phyloP scores from a whole-genome alignment of 2,113 vertebrate species.

The Gila orcuttii region DNA sequence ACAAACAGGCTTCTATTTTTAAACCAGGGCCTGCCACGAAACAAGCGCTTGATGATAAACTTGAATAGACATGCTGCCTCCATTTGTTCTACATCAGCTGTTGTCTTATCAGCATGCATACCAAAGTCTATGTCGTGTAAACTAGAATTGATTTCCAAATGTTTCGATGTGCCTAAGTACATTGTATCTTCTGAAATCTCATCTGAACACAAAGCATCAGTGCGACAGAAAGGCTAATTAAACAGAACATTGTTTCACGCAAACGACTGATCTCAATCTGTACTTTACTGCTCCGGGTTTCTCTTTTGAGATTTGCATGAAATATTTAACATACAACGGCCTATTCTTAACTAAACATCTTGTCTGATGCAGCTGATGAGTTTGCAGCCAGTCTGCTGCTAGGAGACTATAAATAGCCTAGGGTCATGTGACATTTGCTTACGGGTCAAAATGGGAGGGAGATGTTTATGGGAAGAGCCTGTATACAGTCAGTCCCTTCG shows the following conservation, averaged over 20 bases:
- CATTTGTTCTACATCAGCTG: constrained; percentile 16
- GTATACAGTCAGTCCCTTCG: neutral
- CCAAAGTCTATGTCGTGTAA: neutral
- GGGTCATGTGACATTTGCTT: constrained; percentile 64
- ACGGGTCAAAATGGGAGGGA: constrained; percentile 30
- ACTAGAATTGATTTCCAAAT: neutral
- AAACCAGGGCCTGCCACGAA: neutral
- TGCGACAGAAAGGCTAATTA: neutral
- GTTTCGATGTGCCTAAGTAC: neutral
- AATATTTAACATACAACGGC: neutral
- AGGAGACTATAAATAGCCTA: constrained; percentile 64
- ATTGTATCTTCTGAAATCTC: neutral
- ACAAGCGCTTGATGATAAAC: neutral
- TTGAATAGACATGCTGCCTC: neutral
- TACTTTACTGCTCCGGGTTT: neutral
- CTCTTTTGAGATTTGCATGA: neutral
- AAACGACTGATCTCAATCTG: neutral
- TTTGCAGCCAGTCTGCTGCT: neutral
- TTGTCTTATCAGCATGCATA: neutral
- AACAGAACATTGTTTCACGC: neutral
- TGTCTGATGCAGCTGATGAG: constrained; percentile 16
- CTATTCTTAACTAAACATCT: neutral
- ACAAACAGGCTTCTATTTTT: constrained; percentile 1
- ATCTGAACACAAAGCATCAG: neutral
- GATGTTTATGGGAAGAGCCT: constrained; percentile 20